Base-by-base conservation (phyloP, 2,888 invertebrate genomes). In the Hanleya hanleyi region DNA sequence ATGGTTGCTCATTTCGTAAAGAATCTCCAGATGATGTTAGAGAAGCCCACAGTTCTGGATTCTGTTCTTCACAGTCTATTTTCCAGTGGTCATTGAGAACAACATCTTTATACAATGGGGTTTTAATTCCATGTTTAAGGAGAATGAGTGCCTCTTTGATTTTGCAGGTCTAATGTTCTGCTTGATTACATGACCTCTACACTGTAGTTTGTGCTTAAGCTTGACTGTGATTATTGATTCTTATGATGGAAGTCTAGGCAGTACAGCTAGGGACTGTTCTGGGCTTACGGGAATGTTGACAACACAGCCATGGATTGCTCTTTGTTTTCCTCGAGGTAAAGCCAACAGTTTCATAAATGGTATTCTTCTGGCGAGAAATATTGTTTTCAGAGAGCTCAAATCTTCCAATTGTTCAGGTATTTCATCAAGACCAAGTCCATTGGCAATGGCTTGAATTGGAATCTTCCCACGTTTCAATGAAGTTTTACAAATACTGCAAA, bases 341-440 rank as follows among this genome's bases (percentile, higher is more conserved):
- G 72, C 70, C 26, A 75, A 38, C 29, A 78, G 57, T 71, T 72
- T 75, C 73, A 76, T 75, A 37, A 80, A 80, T 22, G 77, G 74
- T 50, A 80, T 73, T 49, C 78, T 70, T 70, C 73, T 74, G n/a
- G 78, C 62, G 66, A 78, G 69, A 38, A 80, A 67, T 9, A 51
- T 51, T 64, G 35, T 38, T 67, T 80, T 77, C 15, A 78, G 61
- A 35, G 69, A 66, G 70, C 74, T 78, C 49, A 80, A 66, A 29
- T 69, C 47, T 49, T 72, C 47, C 29, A 76, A 38, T 38, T 66
- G 36, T 18, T 67, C 47, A 15, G 74, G 78, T 33, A 78, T 70
- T 67, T 74, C 74, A 70, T 74, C 72, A 41, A 76, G 35, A 38
- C 68, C 57, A n/a, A 74, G 51, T 1, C 69, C 69, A 70, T 78